Conservation (phyloP, 2,797 vertebrate species). For the Lepilemur ruficaudatus region DNA sequence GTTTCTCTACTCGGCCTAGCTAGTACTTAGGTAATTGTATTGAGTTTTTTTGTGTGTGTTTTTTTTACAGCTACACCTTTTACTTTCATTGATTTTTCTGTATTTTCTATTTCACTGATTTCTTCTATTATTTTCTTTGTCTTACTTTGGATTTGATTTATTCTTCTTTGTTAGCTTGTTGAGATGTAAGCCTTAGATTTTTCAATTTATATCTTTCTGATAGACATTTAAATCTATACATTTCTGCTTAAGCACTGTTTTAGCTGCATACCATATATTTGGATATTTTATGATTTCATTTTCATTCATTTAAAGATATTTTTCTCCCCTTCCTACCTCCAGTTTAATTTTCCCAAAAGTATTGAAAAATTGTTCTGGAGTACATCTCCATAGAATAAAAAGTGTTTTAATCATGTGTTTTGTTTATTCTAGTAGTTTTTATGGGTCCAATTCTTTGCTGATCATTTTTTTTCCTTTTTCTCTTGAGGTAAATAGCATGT, state of each 20-base stretch:
- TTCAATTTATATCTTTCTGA: neutral
- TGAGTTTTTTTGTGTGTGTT: neutral
- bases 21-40: neutral
- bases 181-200: neutral
- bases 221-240: neutral
- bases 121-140: neutral
- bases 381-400: neutral
- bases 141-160: neutral
- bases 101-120: neutral
- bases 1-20: neutral
- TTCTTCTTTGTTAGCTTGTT: neutral
- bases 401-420: neutral
- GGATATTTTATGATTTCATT: neutral
- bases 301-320: neutral
- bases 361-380: neutral
- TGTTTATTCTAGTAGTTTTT: neutral
- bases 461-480: neutral
- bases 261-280: neutral
- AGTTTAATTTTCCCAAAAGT: neutral
- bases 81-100: neutral
- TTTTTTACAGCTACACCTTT: neutral
- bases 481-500: neutral
- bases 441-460: neutral
- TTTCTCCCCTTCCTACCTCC: neutral
- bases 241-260: neutral